Conservation (phyloP, 1,140 invertebrate genomes). For the Drosophila carrolli region DNA sequence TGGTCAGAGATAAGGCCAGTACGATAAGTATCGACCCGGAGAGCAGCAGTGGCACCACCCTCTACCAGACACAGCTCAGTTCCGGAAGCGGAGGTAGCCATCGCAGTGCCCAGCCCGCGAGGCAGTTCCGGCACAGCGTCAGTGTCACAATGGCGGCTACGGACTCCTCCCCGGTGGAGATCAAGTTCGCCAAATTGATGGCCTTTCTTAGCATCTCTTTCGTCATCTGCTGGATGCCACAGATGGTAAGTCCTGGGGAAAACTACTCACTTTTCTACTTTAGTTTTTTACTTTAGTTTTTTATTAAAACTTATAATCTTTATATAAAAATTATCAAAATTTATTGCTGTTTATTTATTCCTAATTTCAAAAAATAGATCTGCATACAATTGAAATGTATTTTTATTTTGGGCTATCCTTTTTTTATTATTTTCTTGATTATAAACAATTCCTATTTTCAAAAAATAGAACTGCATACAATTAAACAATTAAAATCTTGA, state of each 20-base stretch:
- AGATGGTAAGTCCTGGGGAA: slow-evolving; percentile 88
- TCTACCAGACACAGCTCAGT: slow-evolving; percentile 68
- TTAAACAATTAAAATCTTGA: too few species aligned
- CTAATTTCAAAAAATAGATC: too few species aligned
- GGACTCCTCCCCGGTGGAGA: slow-evolving; percentile 90
- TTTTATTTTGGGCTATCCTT: too few species aligned
- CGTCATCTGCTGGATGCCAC: slow-evolving; percentile 93
- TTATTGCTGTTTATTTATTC: too few species aligned
- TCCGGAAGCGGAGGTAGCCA: slow-evolving; percentile 43
- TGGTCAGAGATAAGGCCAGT: slow-evolving; percentile 73
- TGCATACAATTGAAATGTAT: too few species aligned
- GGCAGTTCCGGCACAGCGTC: slow-evolving; percentile 72
- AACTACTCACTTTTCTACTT: too few species aligned
- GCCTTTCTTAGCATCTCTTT: slow-evolving; percentile 92
- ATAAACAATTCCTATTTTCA: too few species aligned
- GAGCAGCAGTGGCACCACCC: slow-evolving; percentile 73
- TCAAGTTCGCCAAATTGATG: slow-evolving; percentile 93
- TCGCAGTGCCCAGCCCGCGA: slow-evolving; percentile 49
- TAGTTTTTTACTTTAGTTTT: too few species aligned
- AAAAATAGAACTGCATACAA: too few species aligned
- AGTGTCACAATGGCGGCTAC: slow-evolving; percentile 83
- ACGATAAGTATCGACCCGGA: slow-evolving; percentile 64
- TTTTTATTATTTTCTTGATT: too few species aligned
- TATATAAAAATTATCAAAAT: too few species aligned
- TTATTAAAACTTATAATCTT: too few species aligned